phyloP scores from a whole-genome alignment of 2,888 invertebrate genomes.

The Eledone cirrhosa region DNA sequence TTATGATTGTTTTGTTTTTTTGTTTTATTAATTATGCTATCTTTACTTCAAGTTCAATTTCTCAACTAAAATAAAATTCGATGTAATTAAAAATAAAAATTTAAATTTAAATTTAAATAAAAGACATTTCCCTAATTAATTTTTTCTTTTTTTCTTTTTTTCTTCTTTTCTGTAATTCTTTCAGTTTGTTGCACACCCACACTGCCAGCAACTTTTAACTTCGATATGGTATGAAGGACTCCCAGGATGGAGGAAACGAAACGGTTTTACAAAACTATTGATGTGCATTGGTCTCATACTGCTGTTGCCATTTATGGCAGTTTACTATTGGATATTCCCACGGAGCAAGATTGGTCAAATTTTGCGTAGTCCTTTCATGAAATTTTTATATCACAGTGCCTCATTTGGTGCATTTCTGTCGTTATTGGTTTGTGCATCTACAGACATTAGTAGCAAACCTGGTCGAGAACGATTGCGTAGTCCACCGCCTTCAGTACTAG shows the following conservation, averaged over 20 bases:
- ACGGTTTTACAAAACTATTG: conserved; percentile 67
- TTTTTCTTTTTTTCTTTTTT: not conserved
- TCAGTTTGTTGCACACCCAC: conserved; percentile 72
- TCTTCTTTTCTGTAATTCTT: conserved; percentile 31
- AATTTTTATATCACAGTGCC: conserved; percentile 71
- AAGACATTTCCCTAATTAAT: not conserved
- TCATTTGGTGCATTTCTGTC: conserved; percentile 71
- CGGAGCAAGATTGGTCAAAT: conserved; percentile 69
- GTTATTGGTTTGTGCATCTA: conserved; percentile 69
- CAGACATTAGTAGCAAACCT: conserved; percentile 55
- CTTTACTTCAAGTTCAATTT: no score
- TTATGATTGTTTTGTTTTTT: no score
- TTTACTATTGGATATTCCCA: conserved; percentile 70
- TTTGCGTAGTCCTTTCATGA: conserved; percentile 71
- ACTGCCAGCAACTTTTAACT: conserved; percentile 71
- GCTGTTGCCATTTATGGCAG: conserved; percentile 68
- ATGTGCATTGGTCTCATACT: conserved; percentile 66
- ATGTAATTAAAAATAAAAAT: no score
- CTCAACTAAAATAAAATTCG: no score
- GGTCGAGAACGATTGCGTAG: conserved; percentile 63
- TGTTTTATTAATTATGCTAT: no score
- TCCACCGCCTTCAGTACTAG: conserved; percentile 69
- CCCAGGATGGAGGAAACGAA: conserved; percentile 69
- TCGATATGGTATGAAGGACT: conserved; percentile 72
- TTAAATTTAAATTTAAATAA: no score